phyloP scores from a whole-genome alignment of 1,140 invertebrate species.

The Zaprionus vittiger region DNA sequence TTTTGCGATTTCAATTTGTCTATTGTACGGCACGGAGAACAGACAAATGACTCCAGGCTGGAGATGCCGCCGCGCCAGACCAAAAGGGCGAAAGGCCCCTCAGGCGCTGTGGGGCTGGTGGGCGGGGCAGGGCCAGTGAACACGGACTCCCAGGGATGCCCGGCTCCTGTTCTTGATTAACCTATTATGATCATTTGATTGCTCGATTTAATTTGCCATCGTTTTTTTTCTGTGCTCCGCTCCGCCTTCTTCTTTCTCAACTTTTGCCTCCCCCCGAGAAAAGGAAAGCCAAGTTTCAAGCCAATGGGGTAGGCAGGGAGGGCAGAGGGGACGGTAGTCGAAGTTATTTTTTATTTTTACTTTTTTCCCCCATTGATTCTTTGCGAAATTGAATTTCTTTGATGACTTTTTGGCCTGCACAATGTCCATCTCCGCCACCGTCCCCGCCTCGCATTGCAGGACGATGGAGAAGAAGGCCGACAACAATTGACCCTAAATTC shows the following conservation, averaged over 20 bases:
- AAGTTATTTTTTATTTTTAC: conserved; percentile 26
- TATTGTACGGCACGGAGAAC: conserved; percentile 49
- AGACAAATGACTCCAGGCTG: conserved; percentile 44
- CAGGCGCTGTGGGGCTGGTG: not conserved
- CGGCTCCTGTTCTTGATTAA: conserved; percentile 75
- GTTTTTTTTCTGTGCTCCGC: conserved; percentile 22
- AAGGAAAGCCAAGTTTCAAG: not conserved
- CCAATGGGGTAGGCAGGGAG: not conserved
- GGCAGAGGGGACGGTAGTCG: not conserved
- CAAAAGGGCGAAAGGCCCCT: conserved; percentile 9
- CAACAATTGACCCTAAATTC: conserved; percentile 50
- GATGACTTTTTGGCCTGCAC: conserved; percentile 61
- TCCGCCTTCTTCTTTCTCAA: conserved; percentile 1
- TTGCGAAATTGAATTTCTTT: conserved; percentile 73
- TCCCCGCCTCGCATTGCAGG: conserved; percentile 22
- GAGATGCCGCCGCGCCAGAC: conserved; percentile 1
- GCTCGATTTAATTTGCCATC: conserved; percentile 79
- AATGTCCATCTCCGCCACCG: not conserved
- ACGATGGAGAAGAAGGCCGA: not conserved
- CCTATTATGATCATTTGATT: conserved; percentile 83
- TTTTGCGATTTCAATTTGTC: conserved; percentile 68
- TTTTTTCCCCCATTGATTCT: conserved; percentile 33
- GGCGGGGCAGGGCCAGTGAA: not conserved
- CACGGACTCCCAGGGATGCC: conserved; percentile 1
- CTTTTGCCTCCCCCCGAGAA: conserved; percentile 1